These are phyloP conservation scores for Chrysaora quinquecirrha DNA, from an alignment of 30 jellyfish, hydroid and myxozoan genomes.

Conservation along the genomic window DNA sequence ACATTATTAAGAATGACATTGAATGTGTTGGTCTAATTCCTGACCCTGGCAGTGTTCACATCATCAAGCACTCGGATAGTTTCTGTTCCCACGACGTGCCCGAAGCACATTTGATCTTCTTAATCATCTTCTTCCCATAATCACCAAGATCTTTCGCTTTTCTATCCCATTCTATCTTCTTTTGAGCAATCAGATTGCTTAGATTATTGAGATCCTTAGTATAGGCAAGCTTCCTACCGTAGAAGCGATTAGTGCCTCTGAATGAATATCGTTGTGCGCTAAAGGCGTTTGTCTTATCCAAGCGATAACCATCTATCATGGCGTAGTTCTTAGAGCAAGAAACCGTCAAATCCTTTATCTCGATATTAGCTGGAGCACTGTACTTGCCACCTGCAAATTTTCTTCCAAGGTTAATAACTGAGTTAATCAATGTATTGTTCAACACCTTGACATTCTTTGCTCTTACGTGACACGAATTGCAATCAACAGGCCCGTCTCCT, in stretches of 20 bases:
- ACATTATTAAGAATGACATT: too few relatives aligned
- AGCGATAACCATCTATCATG: slow-evolving; percentile 36
- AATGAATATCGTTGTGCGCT: slow-evolving; percentile 29
- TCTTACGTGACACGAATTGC: slow-evolving; percentile 48
- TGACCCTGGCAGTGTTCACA: too few relatives aligned
- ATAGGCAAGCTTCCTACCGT: slow-evolving; percentile 31
- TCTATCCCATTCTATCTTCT: slow-evolving; percentile 18
- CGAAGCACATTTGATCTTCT: slow-evolving; percentile 38
- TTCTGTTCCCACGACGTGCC: slow-evolving; percentile 52
- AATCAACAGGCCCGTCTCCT: slow-evolving; percentile 42
- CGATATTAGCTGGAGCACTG: slow-evolving; percentile 26
- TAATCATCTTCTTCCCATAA: slow-evolving; percentile 39
- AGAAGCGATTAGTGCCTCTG: slow-evolving; percentile 22
- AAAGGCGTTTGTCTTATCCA: background rate
- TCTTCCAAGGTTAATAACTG: slow-evolving; percentile 38
- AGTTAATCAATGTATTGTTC: slow-evolving; percentile 25
- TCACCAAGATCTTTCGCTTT: slow-evolving; percentile 28
- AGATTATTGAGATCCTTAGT: slow-evolving; percentile 12
- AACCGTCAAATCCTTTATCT: background rate
- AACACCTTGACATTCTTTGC: slow-evolving; percentile 37
- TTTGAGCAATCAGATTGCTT: background rate
- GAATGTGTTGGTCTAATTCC: too few relatives aligned
- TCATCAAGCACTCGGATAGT: slow-evolving; percentile 16
- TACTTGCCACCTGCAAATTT: slow-evolving; percentile 2
- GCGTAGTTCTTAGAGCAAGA: slow-evolving; percentile 21